A percentile compares a stretch with the other conserved stretches of the same genome.
Conservation (phyloP, 2,797 vertebrate genomes). For the Rhynchonycteris naso region DNA sequence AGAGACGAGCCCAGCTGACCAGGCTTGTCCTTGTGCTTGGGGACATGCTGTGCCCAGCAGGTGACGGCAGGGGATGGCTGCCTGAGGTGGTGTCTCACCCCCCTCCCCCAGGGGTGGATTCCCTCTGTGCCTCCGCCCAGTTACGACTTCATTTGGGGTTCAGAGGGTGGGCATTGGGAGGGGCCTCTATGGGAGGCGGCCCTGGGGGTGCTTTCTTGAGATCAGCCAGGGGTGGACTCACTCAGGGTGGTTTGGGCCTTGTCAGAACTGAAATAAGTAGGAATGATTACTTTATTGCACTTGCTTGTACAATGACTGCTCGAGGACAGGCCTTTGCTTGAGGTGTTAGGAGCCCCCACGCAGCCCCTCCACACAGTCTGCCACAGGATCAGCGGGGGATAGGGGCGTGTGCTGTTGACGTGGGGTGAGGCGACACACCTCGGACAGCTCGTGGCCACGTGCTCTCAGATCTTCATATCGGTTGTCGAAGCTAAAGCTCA, state of each 20-base stretch:
- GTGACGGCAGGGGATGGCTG: neutral
- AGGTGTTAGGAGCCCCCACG: neutral
- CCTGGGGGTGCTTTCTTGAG: neutral
- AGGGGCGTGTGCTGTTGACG: rapidly evolving
- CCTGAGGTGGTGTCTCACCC: neutral
- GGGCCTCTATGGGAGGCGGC: neutral
- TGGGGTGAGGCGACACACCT: neutral
- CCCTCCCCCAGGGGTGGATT: neutral
- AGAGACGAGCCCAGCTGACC: too few species aligned
- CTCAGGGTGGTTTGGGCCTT: neutral
- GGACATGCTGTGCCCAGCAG: neutral
- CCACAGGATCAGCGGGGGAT: neutral
- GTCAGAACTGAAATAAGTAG: neutral
- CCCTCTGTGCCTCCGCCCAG: neutral
- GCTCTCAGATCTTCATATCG: neutral
- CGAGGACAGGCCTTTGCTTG: neutral
- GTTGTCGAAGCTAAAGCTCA: neutral
- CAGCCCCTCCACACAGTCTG: neutral
- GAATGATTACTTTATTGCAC: neutral
- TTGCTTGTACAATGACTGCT: neutral
- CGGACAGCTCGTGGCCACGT: neutral
- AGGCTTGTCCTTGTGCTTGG: neutral
- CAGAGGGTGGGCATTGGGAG: neutral
- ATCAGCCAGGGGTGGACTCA: neutral
- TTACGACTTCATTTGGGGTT: neutral